Evolutionary conservation across 2,113 vertebrate genomes (phyloP).

Genomic region (Boulengeromyrus knoepffleri): DNA sequence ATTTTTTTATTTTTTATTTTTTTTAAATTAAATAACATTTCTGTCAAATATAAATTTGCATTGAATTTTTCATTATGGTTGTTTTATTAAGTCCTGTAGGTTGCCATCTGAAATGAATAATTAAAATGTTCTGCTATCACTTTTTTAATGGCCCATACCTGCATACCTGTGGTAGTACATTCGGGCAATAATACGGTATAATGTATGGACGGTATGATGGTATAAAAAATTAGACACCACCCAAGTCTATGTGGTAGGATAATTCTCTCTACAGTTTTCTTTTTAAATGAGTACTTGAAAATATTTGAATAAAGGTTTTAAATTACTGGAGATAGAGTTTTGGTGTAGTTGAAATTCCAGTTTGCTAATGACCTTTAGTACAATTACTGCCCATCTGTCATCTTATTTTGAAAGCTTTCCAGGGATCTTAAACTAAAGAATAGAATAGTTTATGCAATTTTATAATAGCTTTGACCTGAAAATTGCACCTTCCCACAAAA

Average conservation of each 20-base stretch:
- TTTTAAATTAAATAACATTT: not conserved
- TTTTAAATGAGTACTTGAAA: not conserved
- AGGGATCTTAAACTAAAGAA: not conserved
- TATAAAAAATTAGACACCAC: not conserved
- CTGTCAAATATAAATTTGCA: not conserved
- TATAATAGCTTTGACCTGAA: not conserved
- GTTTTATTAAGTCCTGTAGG: not conserved
- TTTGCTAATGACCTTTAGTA: not conserved
- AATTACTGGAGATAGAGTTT: not conserved
- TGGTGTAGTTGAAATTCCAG: not conserved
- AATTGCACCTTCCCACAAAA: not conserved
- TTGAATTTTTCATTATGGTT: not conserved
- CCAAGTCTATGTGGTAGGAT: not conserved
- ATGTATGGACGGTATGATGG: not conserved
- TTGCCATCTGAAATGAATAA: not conserved
- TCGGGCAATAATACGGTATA: not conserved
- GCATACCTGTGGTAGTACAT: not conserved
- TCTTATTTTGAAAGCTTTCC: not conserved
- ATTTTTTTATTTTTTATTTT: not conserved
- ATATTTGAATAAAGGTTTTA: not conserved
- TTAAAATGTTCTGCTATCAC: not conserved
- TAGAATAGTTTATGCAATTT: not conserved
- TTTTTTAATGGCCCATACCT: not conserved
- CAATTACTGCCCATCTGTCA: not conserved
- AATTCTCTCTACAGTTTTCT: not conserved